These are phyloP conservation scores for Otolemur garnettii DNA, from an alignment of 2,113 vertebrate species.

Conservation along the genomic window DNA sequence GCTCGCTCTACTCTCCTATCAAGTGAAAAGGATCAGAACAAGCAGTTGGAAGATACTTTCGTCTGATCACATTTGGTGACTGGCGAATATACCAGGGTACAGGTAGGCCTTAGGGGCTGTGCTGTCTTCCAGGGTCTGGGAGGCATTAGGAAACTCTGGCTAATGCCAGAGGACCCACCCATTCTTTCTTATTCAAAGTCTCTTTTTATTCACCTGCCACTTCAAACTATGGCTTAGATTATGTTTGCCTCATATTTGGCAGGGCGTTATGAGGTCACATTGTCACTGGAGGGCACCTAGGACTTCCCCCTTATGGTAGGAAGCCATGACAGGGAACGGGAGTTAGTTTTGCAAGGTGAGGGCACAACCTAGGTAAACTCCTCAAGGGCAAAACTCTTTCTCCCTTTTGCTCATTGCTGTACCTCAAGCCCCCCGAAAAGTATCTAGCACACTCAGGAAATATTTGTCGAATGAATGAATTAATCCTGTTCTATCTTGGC, in stretches of 20 bases:
- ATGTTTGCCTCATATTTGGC: background rate
- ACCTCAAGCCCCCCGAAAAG: background rate
- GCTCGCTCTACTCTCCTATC: background rate
- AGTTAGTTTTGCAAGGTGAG: background rate
- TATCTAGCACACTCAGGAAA: background rate
- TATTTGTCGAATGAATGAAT: slow-evolving; percentile 19
- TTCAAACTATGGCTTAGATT: background rate
- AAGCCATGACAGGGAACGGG: background rate
- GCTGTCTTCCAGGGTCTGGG: background rate
- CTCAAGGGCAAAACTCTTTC: background rate
- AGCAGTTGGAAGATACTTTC: background rate
- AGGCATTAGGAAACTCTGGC: background rate
- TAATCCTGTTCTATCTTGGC: background rate
- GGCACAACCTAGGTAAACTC: background rate
- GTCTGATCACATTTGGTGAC: background rate
- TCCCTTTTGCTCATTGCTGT: background rate
- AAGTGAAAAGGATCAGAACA: background rate
- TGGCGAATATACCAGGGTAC: background rate
- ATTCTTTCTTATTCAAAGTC: background rate
- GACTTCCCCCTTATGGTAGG: background rate
- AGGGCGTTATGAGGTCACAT: background rate
- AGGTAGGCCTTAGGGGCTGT: background rate
- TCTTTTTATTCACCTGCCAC: background rate
- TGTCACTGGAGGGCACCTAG: background rate
- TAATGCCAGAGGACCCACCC: background rate